Evolutionary conservation across 2,797 vertebrate species (phyloP).

Genomic region (Coregonus sp.): DNA sequence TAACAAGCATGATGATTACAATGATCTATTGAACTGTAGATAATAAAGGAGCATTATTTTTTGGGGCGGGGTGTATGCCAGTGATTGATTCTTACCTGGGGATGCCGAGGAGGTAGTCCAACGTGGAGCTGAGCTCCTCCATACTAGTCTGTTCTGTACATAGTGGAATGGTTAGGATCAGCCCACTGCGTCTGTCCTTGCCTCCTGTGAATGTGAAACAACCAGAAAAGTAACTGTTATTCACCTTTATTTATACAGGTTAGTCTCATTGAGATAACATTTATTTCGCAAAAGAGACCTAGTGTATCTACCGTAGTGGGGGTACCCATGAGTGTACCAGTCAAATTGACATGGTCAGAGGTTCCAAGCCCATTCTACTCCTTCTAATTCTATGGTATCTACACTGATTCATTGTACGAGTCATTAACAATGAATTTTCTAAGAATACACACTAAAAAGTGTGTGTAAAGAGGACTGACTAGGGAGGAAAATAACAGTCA

Average conservation of each 20-base stretch:
- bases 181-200: constrained; percentile 95
- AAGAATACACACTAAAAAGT: not conserved
- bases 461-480: not conserved
- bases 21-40: not conserved
- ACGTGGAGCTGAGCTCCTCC: constrained; percentile 94
- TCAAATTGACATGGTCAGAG: not conserved
- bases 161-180: constrained; percentile 97
- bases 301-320: not conserved
- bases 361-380: not conserved
- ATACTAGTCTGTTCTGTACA: constrained; percentile 96
- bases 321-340: not conserved
- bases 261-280: not conserved
- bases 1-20: not conserved
- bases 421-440: constrained; percentile 1
- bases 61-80: not conserved
- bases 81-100: constrained; percentile 81
- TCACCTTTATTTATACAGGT: not conserved
- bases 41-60: not conserved
- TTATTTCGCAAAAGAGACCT: not conserved
- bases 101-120: constrained; percentile 97
- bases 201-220: constrained; percentile 81
- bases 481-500: not conserved
- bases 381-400: not conserved
- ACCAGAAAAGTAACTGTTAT: not conserved
- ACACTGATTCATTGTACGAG: not conserved